Conservation (phyloP, 1,140 invertebrate genomes). For the Drusus annulatus region DNA sequence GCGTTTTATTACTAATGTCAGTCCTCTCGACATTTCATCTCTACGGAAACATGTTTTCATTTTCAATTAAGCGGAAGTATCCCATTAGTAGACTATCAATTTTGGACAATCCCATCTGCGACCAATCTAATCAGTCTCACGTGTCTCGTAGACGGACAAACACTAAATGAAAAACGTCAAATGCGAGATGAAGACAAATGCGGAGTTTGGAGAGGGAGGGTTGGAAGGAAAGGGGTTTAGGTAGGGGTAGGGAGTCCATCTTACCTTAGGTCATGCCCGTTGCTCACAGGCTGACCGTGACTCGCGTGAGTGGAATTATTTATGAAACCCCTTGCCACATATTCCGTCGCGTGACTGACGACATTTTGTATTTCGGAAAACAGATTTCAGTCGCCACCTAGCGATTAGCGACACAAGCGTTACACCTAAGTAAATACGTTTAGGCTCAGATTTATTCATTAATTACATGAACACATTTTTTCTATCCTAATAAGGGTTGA, state of each 20-base stretch:
- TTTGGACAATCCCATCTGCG: too few relatives aligned
- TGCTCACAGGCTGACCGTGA: background rate
- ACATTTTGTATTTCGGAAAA: conserved; percentile 50
- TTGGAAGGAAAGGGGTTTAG: background rate
- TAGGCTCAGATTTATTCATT: conserved; percentile 27
- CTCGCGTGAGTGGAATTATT: conserved; percentile 42
- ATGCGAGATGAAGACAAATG: too few relatives aligned
- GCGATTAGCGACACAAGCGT: conserved; percentile 51
- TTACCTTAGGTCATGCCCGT: conserved; percentile 26
- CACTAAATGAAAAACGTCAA: background rate
- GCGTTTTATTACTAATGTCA: too few relatives aligned
- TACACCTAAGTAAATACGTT: conserved; percentile 40
- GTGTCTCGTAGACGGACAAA: background rate
- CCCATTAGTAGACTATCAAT: too few relatives aligned
- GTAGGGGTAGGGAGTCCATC: background rate
- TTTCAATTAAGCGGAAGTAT: too few relatives aligned
- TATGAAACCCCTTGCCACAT: conserved; percentile 17
- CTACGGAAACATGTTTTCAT: too few relatives aligned
- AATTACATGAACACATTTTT: conserved; percentile 3
- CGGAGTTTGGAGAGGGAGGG: background rate
- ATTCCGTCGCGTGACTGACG: conserved; percentile 48
- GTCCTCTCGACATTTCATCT: too few relatives aligned
- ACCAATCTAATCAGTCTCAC: background rate
- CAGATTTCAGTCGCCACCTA: conserved; percentile 47
- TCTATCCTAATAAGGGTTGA: background rate